Base-by-base conservation (phyloP, 2,113 vertebrate species). In the Cavia porcellus region DNA sequence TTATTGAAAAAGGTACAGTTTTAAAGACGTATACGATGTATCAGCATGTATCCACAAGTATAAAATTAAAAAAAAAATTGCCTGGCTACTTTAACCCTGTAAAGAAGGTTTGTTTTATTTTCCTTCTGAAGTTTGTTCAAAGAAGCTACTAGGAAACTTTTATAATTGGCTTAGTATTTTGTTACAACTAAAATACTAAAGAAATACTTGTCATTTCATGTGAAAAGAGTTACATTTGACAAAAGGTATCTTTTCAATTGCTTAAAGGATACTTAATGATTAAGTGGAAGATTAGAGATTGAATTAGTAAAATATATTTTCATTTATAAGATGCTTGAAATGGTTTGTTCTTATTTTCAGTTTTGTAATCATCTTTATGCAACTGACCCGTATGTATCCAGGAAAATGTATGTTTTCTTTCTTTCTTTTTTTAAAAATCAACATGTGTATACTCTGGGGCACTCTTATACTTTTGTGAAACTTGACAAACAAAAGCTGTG, bases 81-180 rank as follows among this genome's bases (percentile, higher is more conserved):
- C 15, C 9, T 75, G 61, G 0, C 1, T 81, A 95, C 24, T 81
- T 87, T 74, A 70, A 75, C 5, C 12, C 12, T 75, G 80, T 90
- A 96, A 50, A 92, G 32, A 70, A 90, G 3, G 8, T 35, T 89
- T 83, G 13, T 25, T 92, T 95, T 96, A 47, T 42, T 96, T 97
- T 95, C 5, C 15, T 12, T 91, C 62, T 72, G 68, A 96, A 62
- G 45, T 85, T 92, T 64, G 84, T 70, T 87, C 62, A 92, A 90
- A 94, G 9, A 5, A 24, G 0, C 5, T 70, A 19, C 45, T 84
- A 80, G 68, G 74, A 45, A 96, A 47, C 15, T 20, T 89, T 77
- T 35, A 59, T 74, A 62, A 79, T 52, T 42, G 4, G 62, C 22
- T 95, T 15, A 59, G 80, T 7, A 85, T 92, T 96, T 85, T 86